Percentiles rank a stretch among this genome's conserved stretches.
These are phyloP conservation scores for Pygocentrus nattereri DNA, from an alignment of 2,797 vertebrate genomes.

Conservation along the genomic window DNA sequence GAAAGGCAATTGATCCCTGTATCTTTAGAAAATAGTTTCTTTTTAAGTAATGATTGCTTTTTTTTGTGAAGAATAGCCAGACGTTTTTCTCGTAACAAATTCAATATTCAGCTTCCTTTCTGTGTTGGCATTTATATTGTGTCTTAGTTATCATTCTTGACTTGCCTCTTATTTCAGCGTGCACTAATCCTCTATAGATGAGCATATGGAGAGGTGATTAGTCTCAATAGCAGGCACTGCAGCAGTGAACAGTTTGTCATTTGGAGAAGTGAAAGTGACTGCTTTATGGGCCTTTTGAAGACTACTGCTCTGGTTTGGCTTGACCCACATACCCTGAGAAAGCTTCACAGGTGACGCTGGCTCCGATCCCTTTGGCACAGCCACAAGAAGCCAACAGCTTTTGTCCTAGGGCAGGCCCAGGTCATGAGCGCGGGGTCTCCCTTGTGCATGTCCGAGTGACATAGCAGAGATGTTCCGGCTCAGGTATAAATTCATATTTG, in stretches of 20 bases:
- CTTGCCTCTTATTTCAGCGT: neutral
- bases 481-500: neutral
- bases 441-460: neutral
- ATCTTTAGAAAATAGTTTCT: slow-evolving; percentile 24
- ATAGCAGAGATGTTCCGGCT: neutral
- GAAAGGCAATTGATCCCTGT: slow-evolving; percentile 4
- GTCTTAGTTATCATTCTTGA: neutral
- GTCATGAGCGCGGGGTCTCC: neutral
- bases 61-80: neutral
- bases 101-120: neutral
- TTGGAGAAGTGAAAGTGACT: slow-evolving; percentile 7
- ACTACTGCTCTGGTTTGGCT: neutral
- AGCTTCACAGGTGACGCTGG: neutral
- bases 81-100: neutral
- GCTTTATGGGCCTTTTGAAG: neutral
- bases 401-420: neutral
- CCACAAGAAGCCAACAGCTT: slow-evolving; percentile 9
- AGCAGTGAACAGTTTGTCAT: slow-evolving; percentile 3
- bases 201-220: slow-evolving; percentile 2
- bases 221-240: neutral
- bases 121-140: neutral
- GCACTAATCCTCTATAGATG: neutral
- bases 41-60: neutral
- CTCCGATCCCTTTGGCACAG: slow-evolving; percentile 12
- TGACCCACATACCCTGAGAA: slow-evolving; percentile 15